phyloP scores from a whole-genome alignment of 1,140 invertebrate species.

The Drosophila subpulchrella region DNA sequence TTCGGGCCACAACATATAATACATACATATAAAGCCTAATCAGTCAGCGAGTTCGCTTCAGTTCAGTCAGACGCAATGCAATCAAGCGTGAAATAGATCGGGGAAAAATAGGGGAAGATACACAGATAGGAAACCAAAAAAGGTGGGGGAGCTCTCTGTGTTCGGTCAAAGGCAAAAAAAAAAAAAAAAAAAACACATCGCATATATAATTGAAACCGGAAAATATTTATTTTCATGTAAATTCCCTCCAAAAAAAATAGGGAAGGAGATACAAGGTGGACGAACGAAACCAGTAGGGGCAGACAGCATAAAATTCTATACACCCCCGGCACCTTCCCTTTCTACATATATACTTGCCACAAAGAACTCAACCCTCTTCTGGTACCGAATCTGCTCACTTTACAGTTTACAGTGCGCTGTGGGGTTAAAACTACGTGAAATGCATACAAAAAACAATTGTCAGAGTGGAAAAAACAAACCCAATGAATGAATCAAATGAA shows the following conservation, averaged over 20 bases:
- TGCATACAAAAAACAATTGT: slow-evolving; percentile 79
- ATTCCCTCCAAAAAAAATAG: slow-evolving; percentile 62
- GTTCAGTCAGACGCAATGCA: slow-evolving; percentile 64
- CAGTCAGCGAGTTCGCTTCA: slow-evolving; percentile 51
- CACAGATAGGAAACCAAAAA: slow-evolving; percentile 20
- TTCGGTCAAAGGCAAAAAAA: slow-evolving; percentile 23
- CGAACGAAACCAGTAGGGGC: slow-evolving; percentile 42
- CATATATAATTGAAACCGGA: slow-evolving; percentile 83
- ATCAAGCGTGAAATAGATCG: slow-evolving; percentile 81
- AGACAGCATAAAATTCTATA: slow-evolving; percentile 57
- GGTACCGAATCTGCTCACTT: slow-evolving; percentile 35
- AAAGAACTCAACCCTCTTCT: slow-evolving; percentile 39
- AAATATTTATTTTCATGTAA: slow-evolving; percentile 84
- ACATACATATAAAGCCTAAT: slow-evolving; percentile 46
- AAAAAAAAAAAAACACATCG: slow-evolving; percentile 36
- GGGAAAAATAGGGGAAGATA: slow-evolving; percentile 31
- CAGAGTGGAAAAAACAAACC: slow-evolving; percentile 41
- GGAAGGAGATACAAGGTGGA: slow-evolving; percentile 8
- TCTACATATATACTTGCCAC: not conserved
- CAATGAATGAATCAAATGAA: slow-evolving; percentile 53
- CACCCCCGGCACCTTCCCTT: slow-evolving; percentile 16
- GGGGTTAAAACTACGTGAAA: slow-evolving; percentile 79
- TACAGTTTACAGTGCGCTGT: slow-evolving; percentile 43
- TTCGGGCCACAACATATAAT: slow-evolving; percentile 29
- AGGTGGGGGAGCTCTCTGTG: slow-evolving; percentile 29